Conservation (phyloP, 2,888 invertebrate genomes). For the Drosophila prostipennis region DNA sequence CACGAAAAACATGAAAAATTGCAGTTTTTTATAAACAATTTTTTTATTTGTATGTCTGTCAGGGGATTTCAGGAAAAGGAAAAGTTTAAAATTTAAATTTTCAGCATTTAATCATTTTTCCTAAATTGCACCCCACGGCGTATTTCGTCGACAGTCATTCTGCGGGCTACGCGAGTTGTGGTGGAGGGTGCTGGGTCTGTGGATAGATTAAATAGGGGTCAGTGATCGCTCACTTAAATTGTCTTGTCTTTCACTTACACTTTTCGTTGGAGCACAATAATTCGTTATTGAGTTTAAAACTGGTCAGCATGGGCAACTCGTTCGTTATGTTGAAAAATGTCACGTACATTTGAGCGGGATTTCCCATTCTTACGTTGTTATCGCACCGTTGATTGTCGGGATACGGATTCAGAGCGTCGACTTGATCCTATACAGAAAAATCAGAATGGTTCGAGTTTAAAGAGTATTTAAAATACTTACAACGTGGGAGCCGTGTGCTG, state of each 20-base stretch:
- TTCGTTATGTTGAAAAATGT: neutral
- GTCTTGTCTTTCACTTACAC: neutral
- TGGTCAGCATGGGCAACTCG: slow-evolving; percentile 8
- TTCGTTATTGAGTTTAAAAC: neutral
- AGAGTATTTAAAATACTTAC: neutral
- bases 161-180: slow-evolving; percentile 1
- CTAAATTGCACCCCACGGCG: neutral
- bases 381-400: neutral
- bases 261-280: neutral
- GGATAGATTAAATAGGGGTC: neutral
- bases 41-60: no score
- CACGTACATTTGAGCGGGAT: neutral
- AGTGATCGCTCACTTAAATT: neutral
- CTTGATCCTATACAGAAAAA: slow-evolving; percentile 2
- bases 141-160: neutral
- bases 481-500: neutral
- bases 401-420: neutral
- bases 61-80: no score
- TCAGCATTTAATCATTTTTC: neutral
- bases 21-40: no score
- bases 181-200: neutral
- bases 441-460: no score
- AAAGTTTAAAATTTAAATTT: neutral
- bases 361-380: neutral
- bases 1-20: no score